Evolutionary conservation across 2,113 vertebrate species (phyloP), one percentile per base, ranked within the genome.

Genomic region (Hippocampus zosterae): DNA sequence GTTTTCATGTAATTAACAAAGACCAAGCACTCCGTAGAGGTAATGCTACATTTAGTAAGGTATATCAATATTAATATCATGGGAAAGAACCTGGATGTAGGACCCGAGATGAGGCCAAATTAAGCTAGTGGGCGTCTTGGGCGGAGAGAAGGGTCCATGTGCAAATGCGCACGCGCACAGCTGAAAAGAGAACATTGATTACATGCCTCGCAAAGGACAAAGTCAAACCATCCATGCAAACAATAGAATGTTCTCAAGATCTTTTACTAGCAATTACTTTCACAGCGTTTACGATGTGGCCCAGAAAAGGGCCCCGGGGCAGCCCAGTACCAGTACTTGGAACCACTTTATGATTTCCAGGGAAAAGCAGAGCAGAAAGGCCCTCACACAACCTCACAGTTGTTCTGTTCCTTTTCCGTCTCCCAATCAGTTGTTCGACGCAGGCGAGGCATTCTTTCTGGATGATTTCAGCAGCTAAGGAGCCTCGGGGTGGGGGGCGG

Each of bases 391-490:
- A 72, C 63, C 64, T 76, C 82, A 71, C 29, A 69, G 69, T 21
- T 13, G 59, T 64, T 67, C 62, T 75, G 40, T 76, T 75, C 52
- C 52, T 77, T 81, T 79, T 74, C 63, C 67, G 77, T 72, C 48
- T 71, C 52, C 37, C 81, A 77, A 72, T 86, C 88, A 84, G 88
- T 85, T 88, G 87, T 85, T 80, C 82, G 73, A 79, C 71, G 70
- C 76, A 85, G 75, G 87, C 82, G 70, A 83, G 80, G 81, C 89
- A 90, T 92, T 91, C 90, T 85, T 92, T 82, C 82, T 80, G 73
- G 60, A 86, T 92, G 88, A 91, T 88, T 87, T 91, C 89, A 91
- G 85, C 84, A 74, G 72, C 73, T 80, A 77, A 78, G 78, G 63
- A 76, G 65, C 76, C 76, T 69, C 42, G 13, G 69, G 44, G 29